phyloP scores from a whole-genome alignment of 2,797 vertebrate species.

The Nyctalus aviator region DNA sequence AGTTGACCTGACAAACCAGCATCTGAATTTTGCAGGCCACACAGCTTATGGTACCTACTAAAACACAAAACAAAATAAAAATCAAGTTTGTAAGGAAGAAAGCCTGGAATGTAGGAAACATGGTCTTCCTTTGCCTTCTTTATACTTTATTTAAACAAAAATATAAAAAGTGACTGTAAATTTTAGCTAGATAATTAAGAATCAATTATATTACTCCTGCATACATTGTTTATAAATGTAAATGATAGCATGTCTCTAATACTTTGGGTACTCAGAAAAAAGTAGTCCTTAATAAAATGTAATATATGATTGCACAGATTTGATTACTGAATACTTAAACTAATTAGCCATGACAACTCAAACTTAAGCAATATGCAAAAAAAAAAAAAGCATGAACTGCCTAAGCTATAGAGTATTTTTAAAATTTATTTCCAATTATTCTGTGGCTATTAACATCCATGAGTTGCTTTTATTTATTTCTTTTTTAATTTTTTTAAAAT shows the following conservation, averaged over 20 bases:
- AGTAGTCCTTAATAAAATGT: constrained; percentile 7
- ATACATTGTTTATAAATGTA: background rate
- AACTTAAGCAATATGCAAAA: constrained; percentile 13
- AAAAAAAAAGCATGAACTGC: constrained; percentile 40
- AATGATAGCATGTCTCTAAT: background rate
- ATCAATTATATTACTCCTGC: background rate
- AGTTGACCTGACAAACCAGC: background rate
- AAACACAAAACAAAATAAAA: constrained; percentile 39
- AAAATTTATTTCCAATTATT: constrained; percentile 40
- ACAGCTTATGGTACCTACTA: background rate
- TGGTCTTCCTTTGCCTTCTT: background rate
- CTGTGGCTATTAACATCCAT: background rate
- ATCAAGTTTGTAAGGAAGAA: background rate
- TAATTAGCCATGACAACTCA: background rate
- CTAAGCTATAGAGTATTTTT: background rate
- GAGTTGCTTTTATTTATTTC: background rate
- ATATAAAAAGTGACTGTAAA: background rate
- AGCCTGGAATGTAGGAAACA: constrained; percentile 5
- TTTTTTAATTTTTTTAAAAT: too few species aligned
- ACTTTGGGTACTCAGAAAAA: background rate
- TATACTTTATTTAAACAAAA: constrained; percentile 39
- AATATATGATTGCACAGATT: background rate
- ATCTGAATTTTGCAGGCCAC: background rate
- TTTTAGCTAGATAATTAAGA: constrained; percentile 27
- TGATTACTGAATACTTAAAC: background rate